Percentiles rank a stretch among this genome's conserved stretches.
These are phyloP conservation scores for Hydrolagus affinis DNA, from an alignment of 2,113 vertebrate species.

Conservation along the genomic window DNA sequence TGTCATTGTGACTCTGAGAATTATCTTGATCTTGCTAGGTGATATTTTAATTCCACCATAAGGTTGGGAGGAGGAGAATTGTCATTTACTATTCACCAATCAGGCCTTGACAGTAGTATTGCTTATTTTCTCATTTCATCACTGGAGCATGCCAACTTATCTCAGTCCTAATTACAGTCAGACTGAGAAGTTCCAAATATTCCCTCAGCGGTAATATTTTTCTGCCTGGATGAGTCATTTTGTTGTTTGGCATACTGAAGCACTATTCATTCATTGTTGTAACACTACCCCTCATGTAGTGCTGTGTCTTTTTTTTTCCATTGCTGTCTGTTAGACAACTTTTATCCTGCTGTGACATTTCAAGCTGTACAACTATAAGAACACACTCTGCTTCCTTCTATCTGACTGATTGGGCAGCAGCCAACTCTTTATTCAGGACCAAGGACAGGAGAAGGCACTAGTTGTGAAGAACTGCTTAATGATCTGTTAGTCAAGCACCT, in stretches of 20 bases:
- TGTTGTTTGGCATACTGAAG: constrained; percentile 80
- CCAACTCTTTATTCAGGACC: constrained; percentile 65
- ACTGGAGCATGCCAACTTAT: constrained; percentile 78
- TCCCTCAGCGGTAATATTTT: constrained; percentile 89
- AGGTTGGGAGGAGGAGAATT: constrained; percentile 35
- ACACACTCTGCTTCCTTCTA: constrained; percentile 57
- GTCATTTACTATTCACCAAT: constrained; percentile 62
- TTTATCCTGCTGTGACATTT: constrained; percentile 60
- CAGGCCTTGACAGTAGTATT: constrained; percentile 67
- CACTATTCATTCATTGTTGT: constrained; percentile 68
- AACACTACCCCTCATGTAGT: constrained; percentile 61
- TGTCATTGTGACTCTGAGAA: constrained; percentile 44
- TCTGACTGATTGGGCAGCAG: constrained; percentile 58
- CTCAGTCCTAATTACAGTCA: constrained; percentile 95
- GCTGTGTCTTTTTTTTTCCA: constrained; percentile 45
- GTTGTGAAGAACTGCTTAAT: constrained; percentile 60
- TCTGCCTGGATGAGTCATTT: constrained; percentile 84
- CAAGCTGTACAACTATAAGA: constrained; percentile 50
- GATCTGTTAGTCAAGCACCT: constrained; percentile 62
- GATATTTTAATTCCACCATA: neutral
- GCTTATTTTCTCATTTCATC: constrained; percentile 71
- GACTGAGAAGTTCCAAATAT: constrained; percentile 72
- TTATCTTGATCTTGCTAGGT: constrained; percentile 28
- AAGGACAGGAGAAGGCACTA: constrained; percentile 64
- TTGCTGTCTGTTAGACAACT: constrained; percentile 55